Conservation (phyloP, 2,113 vertebrate genomes). For the Oreocharis arfaki region DNA sequence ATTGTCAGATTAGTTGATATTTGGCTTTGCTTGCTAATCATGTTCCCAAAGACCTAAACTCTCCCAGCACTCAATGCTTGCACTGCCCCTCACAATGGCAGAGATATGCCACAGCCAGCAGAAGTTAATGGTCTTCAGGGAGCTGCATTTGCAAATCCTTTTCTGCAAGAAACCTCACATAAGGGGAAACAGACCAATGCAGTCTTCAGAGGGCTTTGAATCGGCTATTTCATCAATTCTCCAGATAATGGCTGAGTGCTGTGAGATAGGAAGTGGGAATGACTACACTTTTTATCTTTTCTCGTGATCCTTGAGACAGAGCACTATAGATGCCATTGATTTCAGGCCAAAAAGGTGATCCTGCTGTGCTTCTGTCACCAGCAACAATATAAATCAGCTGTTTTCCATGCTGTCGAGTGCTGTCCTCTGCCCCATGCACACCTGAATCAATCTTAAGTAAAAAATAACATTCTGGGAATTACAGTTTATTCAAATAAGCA, state of each 20-base stretch:
- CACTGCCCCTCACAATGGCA: not conserved
- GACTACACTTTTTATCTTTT: not conserved
- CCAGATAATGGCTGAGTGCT: not conserved
- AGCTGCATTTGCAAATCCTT: not conserved
- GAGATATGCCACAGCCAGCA: not conserved
- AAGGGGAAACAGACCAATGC: not conserved
- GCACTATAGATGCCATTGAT: not conserved
- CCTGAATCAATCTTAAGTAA: not conserved
- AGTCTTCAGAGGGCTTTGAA: not conserved
- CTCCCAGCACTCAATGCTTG: accelerated
- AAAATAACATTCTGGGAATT: not conserved
- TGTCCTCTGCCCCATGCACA: not conserved
- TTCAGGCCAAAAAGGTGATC: not conserved
- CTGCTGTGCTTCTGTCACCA: not conserved
- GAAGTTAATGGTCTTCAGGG: not conserved
- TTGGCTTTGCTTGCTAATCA: not conserved
- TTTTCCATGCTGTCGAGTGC: not conserved
- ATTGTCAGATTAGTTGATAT: not conserved
- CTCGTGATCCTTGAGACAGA: not conserved
- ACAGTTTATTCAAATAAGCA: not conserved
- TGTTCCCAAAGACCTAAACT: not conserved
- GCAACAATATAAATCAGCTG: not conserved
- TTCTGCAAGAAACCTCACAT: not conserved
- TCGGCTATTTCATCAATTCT: not conserved
- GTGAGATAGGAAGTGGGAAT: not conserved